Evolutionary conservation across 2,113 vertebrate species (phyloP), one percentile per base, ranked within the genome.

Genomic region (Rana temporaria): DNA sequence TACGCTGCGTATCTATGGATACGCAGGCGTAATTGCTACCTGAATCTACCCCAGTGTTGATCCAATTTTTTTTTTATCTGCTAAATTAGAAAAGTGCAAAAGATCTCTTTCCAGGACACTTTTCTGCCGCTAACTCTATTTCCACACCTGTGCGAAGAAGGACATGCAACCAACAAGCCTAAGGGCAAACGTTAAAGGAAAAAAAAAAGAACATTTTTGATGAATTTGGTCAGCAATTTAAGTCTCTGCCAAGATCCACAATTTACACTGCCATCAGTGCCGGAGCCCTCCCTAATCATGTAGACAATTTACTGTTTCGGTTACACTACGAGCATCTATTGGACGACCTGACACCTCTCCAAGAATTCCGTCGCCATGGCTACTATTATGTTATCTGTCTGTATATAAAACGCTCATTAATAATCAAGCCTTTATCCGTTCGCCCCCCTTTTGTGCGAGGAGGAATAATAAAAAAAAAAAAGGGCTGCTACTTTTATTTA

Each of bases 351-450:
- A 79, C 42, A 34, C 53, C 56, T 59, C 67, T 60, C 5, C 8
- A 63, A 42, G 53, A 62, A 42, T 71, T 59, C 56, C 34, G 59
- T 81, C 17, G 6, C 78, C 78, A 71, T 81, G 78, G 67, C 14
- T 60, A 19, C 67, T 60, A 63, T 81, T 81, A 17, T 71, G 66
- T 19, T n/a, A 57, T 53, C 48, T 30, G 42, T 53, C 65, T 5
- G 65, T 42, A 68, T 57, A 30, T 52, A 11, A 55, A 42, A 66
- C 5, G 20, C 67, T 71, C 78, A 71, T 71, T 70, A 71, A 71
- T 53, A 81, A 20, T 63, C 68, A 52, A 1, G 14, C 57, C 59
- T 63, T 69, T 69, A 79, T 69, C 26, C 22, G 6, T 16, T 32
- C 0, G 38, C 6, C 32, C n/a, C 14, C 14, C 22, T 52, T 67